phyloP scores from a whole-genome alignment of 1,140 invertebrate species.

The Adoxophyes honmai region DNA sequence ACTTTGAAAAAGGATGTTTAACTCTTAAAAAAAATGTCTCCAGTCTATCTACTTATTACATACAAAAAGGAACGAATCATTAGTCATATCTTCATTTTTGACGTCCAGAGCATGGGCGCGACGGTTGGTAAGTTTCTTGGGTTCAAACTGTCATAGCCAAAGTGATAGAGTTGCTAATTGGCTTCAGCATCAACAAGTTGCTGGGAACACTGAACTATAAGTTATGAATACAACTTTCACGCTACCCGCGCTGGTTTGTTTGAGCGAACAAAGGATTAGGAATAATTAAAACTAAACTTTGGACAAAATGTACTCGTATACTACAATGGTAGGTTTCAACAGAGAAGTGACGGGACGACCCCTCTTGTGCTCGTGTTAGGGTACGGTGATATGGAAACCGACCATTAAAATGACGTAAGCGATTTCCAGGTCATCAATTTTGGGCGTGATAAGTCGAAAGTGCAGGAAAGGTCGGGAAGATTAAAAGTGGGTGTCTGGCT shows the following conservation, averaged over 20 bases:
- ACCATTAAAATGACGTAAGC: constrained; percentile 15
- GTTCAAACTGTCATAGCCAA: too few species aligned
- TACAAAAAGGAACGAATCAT: too few species aligned
- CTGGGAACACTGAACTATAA: background rate
- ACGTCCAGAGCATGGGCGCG: too few species aligned
- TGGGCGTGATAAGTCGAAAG: constrained; percentile 14
- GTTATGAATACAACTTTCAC: constrained; percentile 4
- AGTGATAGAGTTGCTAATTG: constrained; percentile 5
- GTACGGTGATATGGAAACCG: background rate
- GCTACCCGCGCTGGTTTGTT: background rate
- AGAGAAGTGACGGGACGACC: background rate
- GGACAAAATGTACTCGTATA: background rate
- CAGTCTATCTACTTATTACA: too few species aligned
- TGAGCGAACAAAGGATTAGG: constrained; percentile 1
- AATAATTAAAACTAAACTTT: constrained; percentile 12
- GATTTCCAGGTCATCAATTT: constrained; percentile 14
- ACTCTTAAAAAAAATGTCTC: too few species aligned
- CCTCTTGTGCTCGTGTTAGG: background rate
- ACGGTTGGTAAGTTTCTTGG: too few species aligned
- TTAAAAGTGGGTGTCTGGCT: constrained; percentile 12
- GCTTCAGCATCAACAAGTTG: constrained; percentile 5
- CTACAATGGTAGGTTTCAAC: background rate
- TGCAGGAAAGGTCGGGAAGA: constrained; percentile 9
- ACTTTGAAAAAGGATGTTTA: too few species aligned
- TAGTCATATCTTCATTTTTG: too few species aligned